These are phyloP conservation scores for Fukomys damarensis DNA, from an alignment of 2,113 vertebrate species.

Conservation along the genomic window DNA sequence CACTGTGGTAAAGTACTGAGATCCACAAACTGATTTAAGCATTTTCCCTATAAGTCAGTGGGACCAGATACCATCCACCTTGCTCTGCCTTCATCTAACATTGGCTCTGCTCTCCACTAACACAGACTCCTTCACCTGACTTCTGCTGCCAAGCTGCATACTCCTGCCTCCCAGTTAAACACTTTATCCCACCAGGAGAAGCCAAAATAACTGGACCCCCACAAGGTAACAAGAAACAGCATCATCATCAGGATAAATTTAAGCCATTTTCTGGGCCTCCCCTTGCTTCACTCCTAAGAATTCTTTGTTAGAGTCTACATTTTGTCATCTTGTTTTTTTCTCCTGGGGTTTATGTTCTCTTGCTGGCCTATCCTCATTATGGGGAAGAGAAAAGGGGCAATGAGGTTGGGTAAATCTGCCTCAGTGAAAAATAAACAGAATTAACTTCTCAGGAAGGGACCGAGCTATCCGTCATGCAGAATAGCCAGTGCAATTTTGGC, in stretches of 20 bases:
- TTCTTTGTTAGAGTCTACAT: neutral
- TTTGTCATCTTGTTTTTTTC: neutral
- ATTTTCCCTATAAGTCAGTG: too few relatives aligned
- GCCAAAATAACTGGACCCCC: neutral
- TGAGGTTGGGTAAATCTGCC: neutral
- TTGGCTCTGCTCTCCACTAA: neutral
- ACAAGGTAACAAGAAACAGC: neutral
- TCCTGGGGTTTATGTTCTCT: neutral
- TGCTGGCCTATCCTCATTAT: neutral
- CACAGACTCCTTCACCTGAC: neutral
- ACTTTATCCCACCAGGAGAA: neutral
- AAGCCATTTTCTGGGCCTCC: neutral
- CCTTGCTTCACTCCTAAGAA: neutral
- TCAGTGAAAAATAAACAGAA: constrained; percentile 36
- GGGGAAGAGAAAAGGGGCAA: neutral
- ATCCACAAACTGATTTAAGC: neutral
- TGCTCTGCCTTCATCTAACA: neutral
- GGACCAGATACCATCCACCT: neutral
- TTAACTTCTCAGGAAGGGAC: neutral
- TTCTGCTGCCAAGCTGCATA: neutral
- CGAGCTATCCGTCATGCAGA: neutral
- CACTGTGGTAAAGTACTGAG: neutral
- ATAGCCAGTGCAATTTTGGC: neutral
- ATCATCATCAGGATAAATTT: neutral
- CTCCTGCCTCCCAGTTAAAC: neutral